Percentiles rank a stretch among this genome's conserved stretches.
Conservation (phyloP, 1,140 invertebrate species). For the Aphelinus atriplicis region DNA sequence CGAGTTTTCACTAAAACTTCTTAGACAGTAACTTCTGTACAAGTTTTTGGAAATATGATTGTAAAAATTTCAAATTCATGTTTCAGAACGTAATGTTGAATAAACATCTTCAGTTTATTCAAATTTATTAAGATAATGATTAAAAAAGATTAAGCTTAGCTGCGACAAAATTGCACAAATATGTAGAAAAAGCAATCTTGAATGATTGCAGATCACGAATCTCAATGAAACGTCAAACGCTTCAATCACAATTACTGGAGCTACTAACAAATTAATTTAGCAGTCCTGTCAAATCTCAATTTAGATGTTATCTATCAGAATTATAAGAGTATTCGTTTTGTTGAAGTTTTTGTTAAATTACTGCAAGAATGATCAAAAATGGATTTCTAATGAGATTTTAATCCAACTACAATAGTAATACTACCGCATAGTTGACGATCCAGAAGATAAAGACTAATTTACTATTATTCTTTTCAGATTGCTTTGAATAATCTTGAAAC, state of each 20-base stretch:
- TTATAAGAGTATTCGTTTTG: no score
- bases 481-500: neutral
- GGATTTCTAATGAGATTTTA: neutral
- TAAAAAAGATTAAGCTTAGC: neutral
- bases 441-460: neutral
- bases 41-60: no score
- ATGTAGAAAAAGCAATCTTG: neutral
- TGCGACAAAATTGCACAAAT: conserved; percentile 28
- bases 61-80: no score
- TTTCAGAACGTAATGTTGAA: no score
- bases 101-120: no score
- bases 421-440: neutral
- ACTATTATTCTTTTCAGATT: neutral
- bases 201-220: conserved; percentile 1
- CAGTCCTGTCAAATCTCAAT: neutral
- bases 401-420: neutral
- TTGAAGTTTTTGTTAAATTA: neutral
- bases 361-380: neutral
- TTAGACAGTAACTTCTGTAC: no score
- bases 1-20: no score
- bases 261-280: neutral
- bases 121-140: no score
- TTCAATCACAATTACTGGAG: conserved; percentile 22
- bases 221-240: neutral
- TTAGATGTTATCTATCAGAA: neutral